Base-by-base conservation (phyloP, 2,113 vertebrate genomes). In the Phainopepla nitens region DNA sequence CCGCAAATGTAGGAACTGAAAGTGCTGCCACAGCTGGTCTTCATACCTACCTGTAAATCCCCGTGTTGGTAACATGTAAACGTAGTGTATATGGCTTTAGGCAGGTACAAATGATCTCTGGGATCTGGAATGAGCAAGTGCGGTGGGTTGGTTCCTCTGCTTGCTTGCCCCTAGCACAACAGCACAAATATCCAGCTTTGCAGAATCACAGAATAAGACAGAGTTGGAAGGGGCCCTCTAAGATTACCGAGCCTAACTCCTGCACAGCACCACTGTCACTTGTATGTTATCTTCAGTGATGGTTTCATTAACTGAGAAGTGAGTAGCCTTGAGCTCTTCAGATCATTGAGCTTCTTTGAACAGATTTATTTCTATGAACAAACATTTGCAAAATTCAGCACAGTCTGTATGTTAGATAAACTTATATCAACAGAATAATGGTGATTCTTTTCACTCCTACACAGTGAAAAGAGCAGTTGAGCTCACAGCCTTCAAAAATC, bases 31-130 rank as follows among this genome's bases (percentile, higher is more conserved):
- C 16, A 27, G 22, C 2, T 80, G 23, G 9, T 44, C 39, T 68
- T 87, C 36, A 28, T 41, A 13, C n/a, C 21, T 35, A 21, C 11
- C 79, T 60, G 25, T 58, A 53, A 82, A 76, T 33, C 10, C 41
- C 9, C 21, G 9, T 19, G 39, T 7, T 78, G 60, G 9, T 25
- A 50, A 29, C 6, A 14, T 1, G 19, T 13, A 44, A 70, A 9
- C 17, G 20, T 3, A 29, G n/a, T 0, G 0, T 18, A 0, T 14
- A 15, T 1, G 15, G 51, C 16, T 41, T 64, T 6, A 57, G 39
- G 47, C 31, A 49, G 33, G 20, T 53, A 57, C n/a, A 27, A 27
- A 45, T 42, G 36, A 77, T 11, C 54, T 53, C 68, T 65, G 41
- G 50, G 36, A 17, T 39, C 28, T 44, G 68, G 12, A 66, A 64